Conservation (phyloP, 1,140 invertebrate species). For the Neotoxoptera formosana region DNA sequence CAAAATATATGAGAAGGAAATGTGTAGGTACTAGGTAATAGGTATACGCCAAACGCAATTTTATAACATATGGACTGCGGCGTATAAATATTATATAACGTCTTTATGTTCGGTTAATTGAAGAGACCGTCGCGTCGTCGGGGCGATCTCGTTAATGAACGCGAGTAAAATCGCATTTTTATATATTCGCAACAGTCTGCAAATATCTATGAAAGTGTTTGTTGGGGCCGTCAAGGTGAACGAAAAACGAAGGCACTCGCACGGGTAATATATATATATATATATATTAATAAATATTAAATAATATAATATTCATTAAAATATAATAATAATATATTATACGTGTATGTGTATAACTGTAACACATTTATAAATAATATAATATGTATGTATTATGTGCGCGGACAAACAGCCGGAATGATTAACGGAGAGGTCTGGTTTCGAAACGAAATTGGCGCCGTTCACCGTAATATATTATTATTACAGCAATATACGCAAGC, state of each 20-base stretch:
- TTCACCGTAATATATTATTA: neutral
- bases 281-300: neutral
- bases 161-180: neutral
- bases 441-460: slow-evolving; percentile 28
- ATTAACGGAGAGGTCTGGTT: slow-evolving; percentile 12
- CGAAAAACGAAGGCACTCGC: neutral
- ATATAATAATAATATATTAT: neutral
- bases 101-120: neutral
- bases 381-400: neutral
- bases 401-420: neutral
- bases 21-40: too few relatives aligned
- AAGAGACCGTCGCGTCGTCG: neutral
- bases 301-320: slow-evolving; percentile 26
- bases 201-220: neutral
- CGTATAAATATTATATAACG: neutral
- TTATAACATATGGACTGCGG: neutral
- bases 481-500: neutral
- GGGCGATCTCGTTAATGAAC: neutral
- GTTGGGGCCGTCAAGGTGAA: slow-evolving; percentile 15
- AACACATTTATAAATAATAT: neutral
- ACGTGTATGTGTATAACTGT: neutral
- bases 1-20: neutral
- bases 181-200: neutral
- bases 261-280: too few relatives aligned
- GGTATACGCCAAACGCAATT: neutral